Base-by-base conservation (phyloP, 2,888 invertebrate species). In the Lepeophtheirus nordmannii region DNA sequence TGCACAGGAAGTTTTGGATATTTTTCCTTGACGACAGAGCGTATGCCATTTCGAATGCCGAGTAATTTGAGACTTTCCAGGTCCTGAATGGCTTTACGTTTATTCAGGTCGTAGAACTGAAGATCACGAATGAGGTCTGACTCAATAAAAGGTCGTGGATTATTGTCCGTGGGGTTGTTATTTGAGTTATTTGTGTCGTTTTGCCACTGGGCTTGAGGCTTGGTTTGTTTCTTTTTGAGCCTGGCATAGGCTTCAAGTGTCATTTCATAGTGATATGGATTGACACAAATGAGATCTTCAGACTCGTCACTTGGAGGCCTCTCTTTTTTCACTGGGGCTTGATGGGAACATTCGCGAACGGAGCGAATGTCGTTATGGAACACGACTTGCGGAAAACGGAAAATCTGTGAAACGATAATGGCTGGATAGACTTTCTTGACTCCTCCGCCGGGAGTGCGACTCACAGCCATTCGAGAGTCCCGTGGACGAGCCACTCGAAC, bases 321-420 rank as follows among this genome's bases (percentile, higher is more conserved):
- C 53, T 46, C 53, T 17, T 46, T 46, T 38, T 63, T 63, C 10
- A 63, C 53, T 14, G 53, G 20, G 14, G 37, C 63, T 10, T 41
- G 63, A 56, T 63, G 56, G n/a, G 20, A 37, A 30, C 63, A 63
- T 12, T 63, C 22, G 1, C 53, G 20, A 17, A 53, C 20, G 23
- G 63, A 63, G 20, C 53, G 41, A 53, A 63, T 63, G 56, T 63
- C 63, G 37, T 63, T 22, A 37, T 63, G 63, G 30, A 63, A 63
- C 17, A 63, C 63, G 23, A 63, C 53, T 9, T 63, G 20, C 20
- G 63, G 63, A 20, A 41, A 63, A 22, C 63, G 46, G 23, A 63
- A 63, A n/a, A 56, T 22, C 56, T 63, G 63, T 17, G 46, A 53
- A 10, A 63, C 30, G 17, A 63, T 37, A 37, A 63, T 63, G 20